Percentiles rank a stretch among this genome's conserved stretches.
phyloP scores from a whole-genome alignment of 2,797 vertebrate genomes.

The Acanthurus leucopareius region DNA sequence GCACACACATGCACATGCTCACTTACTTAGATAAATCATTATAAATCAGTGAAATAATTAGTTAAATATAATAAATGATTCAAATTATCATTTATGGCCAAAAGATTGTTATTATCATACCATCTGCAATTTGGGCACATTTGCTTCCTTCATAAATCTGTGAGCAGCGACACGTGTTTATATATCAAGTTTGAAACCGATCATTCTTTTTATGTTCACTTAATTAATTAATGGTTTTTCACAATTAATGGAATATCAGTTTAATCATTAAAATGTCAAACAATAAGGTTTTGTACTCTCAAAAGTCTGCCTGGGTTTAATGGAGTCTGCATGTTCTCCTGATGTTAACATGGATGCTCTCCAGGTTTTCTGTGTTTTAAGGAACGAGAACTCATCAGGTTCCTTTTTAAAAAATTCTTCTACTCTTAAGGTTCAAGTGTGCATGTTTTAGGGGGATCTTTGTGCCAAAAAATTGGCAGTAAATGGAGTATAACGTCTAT shows the following conservation, averaged over 20 bases:
- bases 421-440: no score
- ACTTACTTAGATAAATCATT: slow-evolving; percentile 1
- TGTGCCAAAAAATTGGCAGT: no score
- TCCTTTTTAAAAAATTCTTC: no score
- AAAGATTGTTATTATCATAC: slow-evolving; percentile 23
- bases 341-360: neutral
- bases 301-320: neutral
- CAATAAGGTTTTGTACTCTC: neutral
- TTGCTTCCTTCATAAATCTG: neutral
- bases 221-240: neutral
- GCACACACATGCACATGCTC: neutral
- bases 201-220: neutral
- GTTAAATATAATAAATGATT: neutral
- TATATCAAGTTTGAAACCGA: neutral
- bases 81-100: slow-evolving; percentile 15
- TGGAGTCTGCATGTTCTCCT: neutral
- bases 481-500: no score
- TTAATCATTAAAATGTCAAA: neutral
- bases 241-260: neutral
- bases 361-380: neutral
- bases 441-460: no score
- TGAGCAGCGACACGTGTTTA: neutral
- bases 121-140: slow-evolving; percentile 29
- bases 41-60: slow-evolving; percentile 17
- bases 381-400: neutral